Percentiles rank a stretch among this genome's conserved stretches.
Evolutionary conservation across 2,113 vertebrate species (phyloP).

Genomic region (Sander vitreus): DNA sequence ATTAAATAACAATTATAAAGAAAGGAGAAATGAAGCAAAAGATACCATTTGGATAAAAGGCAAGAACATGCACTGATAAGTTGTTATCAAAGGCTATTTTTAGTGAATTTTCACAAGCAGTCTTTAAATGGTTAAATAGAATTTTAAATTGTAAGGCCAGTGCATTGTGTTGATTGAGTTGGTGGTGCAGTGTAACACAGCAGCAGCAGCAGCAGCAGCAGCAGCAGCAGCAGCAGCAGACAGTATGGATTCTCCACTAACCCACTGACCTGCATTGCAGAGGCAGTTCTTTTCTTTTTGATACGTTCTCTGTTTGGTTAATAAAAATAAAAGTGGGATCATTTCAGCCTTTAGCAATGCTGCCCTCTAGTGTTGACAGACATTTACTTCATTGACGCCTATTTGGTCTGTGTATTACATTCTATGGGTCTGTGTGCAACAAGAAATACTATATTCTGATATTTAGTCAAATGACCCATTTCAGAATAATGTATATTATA

Average conservation of each 20-base stretch:
- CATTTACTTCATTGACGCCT: not conserved
- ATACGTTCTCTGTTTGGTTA: conserved; percentile 21
- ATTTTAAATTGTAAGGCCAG: no score
- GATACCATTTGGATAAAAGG: not conserved
- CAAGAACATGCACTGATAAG: not conserved
- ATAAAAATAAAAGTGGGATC: not conserved
- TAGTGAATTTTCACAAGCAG: not conserved
- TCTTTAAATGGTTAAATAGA: not conserved
- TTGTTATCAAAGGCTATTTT: not conserved
- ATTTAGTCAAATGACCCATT: not conserved
- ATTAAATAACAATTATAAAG: no score
- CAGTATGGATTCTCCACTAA: conserved; percentile 56
- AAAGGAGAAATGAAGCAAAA: not conserved
- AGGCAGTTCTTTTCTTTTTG: conserved; percentile 5
- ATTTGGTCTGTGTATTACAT: not conserved
- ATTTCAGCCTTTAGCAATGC: conserved; percentile 19
- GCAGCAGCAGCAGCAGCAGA: not conserved
- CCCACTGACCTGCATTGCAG: conserved; percentile 79
- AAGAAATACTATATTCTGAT: not conserved
- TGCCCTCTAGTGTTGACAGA: conserved; percentile 54
- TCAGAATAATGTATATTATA: not conserved
- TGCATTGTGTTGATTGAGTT: not conserved
- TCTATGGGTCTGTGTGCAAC: not conserved
- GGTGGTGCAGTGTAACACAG: conserved; percentile 12
- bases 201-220: not conserved